Evolutionary conservation across 2,888 invertebrate species (phyloP).

Genomic region (Ommatoiulus sabulosus): DNA sequence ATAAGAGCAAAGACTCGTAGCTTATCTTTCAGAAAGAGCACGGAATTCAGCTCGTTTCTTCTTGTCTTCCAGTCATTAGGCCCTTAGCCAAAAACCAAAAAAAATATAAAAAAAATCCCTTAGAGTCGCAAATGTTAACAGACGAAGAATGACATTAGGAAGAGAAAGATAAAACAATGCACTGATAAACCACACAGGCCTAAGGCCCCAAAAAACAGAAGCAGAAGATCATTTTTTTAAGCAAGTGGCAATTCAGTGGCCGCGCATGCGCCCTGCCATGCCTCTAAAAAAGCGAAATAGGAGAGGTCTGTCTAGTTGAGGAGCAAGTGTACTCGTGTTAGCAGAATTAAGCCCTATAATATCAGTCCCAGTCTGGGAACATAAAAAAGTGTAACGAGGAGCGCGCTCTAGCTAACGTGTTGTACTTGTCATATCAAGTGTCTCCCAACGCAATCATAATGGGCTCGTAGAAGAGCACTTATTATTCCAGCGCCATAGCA

Average conservation of each 20-base stretch:
- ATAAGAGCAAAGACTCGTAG: background rate
- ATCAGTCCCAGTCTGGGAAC: conserved; percentile 42
- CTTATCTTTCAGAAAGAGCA: background rate
- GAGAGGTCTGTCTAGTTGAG: conserved; percentile 35
- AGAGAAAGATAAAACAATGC: conserved; percentile 42
- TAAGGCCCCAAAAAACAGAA: background rate
- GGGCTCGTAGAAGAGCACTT: conserved; percentile 50
- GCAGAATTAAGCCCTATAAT: conserved; percentile 45
- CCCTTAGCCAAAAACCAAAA: conserved; percentile 9
- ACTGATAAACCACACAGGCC: conserved; percentile 45
- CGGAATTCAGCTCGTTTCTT: background rate
- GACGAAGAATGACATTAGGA: background rate
- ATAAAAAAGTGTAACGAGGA: conserved; percentile 42
- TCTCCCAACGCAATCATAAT: conserved; percentile 52
- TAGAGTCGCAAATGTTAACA: background rate
- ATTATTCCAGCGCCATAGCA: conserved; percentile 37
- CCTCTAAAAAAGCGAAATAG: conserved; percentile 1
- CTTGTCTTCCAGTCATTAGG: background rate
- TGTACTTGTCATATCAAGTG: conserved; percentile 54
- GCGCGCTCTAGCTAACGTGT: conserved; percentile 45
- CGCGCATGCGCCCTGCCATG: background rate
- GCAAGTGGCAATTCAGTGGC: background rate
- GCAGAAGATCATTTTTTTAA: background rate
- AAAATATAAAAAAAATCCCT: too few relatives aligned
- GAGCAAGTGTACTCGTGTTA: conserved; percentile 41